These are phyloP conservation scores for Melipona bicolor DNA, from an alignment of 2,888 invertebrate species.

Conservation along the genomic window DNA sequence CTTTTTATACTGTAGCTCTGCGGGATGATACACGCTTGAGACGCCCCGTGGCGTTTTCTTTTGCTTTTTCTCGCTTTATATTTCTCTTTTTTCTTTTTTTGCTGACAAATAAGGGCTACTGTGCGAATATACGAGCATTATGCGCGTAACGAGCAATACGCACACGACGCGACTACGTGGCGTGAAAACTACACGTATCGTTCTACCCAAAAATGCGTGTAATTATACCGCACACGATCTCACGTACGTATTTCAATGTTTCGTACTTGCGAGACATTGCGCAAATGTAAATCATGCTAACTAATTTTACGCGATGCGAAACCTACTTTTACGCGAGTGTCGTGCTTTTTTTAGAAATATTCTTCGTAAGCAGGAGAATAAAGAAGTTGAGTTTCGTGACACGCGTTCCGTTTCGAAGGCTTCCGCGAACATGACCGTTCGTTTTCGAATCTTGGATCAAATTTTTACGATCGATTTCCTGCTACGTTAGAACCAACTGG, in stretches of 20 bases:
- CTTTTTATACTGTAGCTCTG: slow-evolving; percentile 69
- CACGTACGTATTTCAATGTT: too few relatives aligned
- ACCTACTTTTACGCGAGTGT: too few relatives aligned
- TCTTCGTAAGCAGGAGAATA: neutral
- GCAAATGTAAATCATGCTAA: neutral
- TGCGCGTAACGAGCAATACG: slow-evolving; percentile 47
- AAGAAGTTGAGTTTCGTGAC: slow-evolving; percentile 39
- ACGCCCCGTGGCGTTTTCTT: slow-evolving; percentile 74
- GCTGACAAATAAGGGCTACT: slow-evolving; percentile 59
- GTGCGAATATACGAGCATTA: slow-evolving; percentile 14
- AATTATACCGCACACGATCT: rapidly evolving
- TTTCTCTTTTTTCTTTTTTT: slow-evolving; percentile 31
- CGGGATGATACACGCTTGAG: slow-evolving; percentile 75
- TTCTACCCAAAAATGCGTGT: neutral
- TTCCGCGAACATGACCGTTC: slow-evolving; percentile 36
- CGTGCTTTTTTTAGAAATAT: too few relatives aligned
- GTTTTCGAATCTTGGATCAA: slow-evolving; percentile 59
- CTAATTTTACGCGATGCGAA: neutral
- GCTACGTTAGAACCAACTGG: slow-evolving; percentile 57
- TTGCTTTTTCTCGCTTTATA: slow-evolving; percentile 47
- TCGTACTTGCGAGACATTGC: too few relatives aligned
- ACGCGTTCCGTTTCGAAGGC: slow-evolving; percentile 5
- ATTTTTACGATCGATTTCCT: slow-evolving; percentile 74
- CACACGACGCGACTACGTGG: slow-evolving; percentile 21
- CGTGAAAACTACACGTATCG: neutral